Percentiles rank a stretch among this genome's conserved stretches.
Conservation (phyloP, 2,113 vertebrate genomes). For the Corythaixoides concolor region DNA sequence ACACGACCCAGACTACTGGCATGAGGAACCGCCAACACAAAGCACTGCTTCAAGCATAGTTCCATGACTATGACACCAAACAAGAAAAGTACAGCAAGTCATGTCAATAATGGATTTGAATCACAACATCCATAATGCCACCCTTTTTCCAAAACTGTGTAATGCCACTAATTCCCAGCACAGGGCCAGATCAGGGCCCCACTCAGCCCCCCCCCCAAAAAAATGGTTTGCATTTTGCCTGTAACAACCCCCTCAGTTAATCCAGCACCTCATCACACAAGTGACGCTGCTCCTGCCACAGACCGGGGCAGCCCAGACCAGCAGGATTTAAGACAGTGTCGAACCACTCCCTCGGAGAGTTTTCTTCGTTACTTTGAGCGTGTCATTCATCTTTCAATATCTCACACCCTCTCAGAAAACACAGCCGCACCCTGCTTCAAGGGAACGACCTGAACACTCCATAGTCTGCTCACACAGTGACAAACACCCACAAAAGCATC, state of each 20-base stretch:
- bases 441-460: background rate
- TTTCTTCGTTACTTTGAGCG: background rate
- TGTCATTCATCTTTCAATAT: accelerated
- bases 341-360: background rate
- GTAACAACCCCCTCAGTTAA: too few relatives aligned
- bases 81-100: accelerated
- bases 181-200: too few relatives aligned
- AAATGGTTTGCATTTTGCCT: background rate
- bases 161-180: background rate
- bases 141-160: accelerated
- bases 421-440: background rate
- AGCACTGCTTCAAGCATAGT: accelerated
- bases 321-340: accelerated
- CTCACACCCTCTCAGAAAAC: background rate
- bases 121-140: accelerated
- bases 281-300: accelerated
- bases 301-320: background rate
- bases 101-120: accelerated
- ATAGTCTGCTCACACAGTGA: accelerated
- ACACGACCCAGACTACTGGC: accelerated
- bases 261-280: background rate
- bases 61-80: background rate
- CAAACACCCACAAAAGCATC: background rate
- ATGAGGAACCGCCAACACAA: background rate
- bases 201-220: background rate